These are phyloP conservation scores for Palythoa heliodiscus DNA, from an alignment of 92 coral and sea anemone genomes.

Conservation along the genomic window DNA sequence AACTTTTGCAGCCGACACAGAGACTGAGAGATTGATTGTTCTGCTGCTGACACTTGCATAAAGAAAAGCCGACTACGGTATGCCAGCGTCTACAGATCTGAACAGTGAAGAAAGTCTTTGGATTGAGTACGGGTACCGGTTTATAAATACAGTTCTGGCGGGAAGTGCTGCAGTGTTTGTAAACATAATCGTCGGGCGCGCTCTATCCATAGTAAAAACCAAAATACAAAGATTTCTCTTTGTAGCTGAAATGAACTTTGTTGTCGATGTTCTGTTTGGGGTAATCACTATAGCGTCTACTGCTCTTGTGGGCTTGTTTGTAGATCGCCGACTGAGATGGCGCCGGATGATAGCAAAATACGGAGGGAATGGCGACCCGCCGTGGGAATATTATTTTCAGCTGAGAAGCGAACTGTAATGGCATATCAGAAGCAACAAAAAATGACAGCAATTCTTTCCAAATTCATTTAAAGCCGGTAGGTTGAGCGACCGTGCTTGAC, in stretches of 20 bases:
- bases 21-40: background rate
- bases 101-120: slow-evolving; percentile 27
- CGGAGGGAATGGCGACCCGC: slow-evolving; percentile 51
- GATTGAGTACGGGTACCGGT: slow-evolving; percentile 60
- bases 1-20: background rate
- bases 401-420: slow-evolving; percentile 21
- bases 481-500: background rate
- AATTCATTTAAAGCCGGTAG: background rate
- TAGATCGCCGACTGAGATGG: slow-evolving; percentile 56
- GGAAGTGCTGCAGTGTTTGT: slow-evolving; percentile 63
- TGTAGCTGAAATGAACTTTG: slow-evolving; percentile 59
- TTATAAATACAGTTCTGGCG: slow-evolving; percentile 50
- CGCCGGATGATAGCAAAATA: slow-evolving; percentile 50
- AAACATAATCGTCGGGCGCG: slow-evolving; percentile 47
- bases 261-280: slow-evolving; percentile 57
- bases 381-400: slow-evolving; percentile 36
- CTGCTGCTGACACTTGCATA: background rate
- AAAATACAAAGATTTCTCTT: slow-evolving; percentile 23
- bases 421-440: background rate
- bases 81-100: background rate
- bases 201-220: slow-evolving; percentile 6
- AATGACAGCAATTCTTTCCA: background rate
- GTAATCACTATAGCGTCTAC: slow-evolving; percentile 52
- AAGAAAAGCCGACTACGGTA: background rate
- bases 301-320: slow-evolving; percentile 51